phyloP scores from a whole-genome alignment of 2,797 vertebrate species.

The Pitangus sulphuratus region DNA sequence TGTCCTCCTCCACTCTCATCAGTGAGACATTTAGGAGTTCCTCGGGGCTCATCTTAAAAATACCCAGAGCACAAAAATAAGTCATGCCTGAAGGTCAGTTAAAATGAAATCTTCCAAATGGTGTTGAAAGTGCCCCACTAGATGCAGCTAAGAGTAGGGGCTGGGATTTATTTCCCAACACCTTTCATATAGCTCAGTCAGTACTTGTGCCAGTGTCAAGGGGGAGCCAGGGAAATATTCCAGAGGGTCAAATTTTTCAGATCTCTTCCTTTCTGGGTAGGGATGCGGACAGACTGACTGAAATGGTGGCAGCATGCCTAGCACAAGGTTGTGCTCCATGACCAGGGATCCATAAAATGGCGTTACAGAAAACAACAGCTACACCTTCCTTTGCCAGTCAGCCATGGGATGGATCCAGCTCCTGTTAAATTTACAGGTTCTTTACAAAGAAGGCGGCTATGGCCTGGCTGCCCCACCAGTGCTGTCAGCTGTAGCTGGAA shows the following conservation, averaged over 20 bases:
- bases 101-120: slow-evolving; percentile 16
- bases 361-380: background rate
- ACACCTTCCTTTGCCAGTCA: background rate
- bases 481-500: background rate
- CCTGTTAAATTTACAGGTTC: background rate
- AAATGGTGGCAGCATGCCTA: background rate
- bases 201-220: background rate
- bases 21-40: slow-evolving; percentile 62
- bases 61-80: slow-evolving; percentile 54
- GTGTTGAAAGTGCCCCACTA: background rate
- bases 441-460: background rate
- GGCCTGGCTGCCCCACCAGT: background rate
- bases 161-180: slow-evolving; percentile 7
- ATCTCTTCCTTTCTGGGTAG: background rate
- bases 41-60: slow-evolving; percentile 48
- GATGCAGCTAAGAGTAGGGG: background rate
- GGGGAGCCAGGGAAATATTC: background rate
- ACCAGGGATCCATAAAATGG: background rate
- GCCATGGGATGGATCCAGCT: background rate
- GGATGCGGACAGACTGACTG: background rate
- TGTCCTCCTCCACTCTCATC: slow-evolving; percentile 34
- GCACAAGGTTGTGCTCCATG: background rate
- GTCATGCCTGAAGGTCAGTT: slow-evolving; percentile 34
- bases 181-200: background rate
- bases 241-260: background rate